Percentiles rank a stretch among this genome's conserved stretches.
Conservation (phyloP, 2,888 invertebrate species). For the Alloplasta piceator region DNA sequence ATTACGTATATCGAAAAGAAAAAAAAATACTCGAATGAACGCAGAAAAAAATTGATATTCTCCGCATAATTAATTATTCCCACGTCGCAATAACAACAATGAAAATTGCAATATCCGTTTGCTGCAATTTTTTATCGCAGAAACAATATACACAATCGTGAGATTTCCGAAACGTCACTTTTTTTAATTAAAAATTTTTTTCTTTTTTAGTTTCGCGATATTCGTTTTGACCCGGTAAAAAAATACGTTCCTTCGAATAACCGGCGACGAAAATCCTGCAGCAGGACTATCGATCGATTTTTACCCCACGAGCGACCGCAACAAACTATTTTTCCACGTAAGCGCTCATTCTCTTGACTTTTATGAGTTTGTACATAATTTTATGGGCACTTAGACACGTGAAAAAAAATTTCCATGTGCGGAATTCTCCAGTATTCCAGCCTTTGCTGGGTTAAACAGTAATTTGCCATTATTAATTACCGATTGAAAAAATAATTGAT, state of each 20-base stretch:
- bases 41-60: conserved; percentile 30
- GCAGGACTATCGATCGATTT: conserved; percentile 58
- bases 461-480: too few species aligned
- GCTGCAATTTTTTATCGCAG: conserved; percentile 66
- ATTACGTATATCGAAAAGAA: conserved; percentile 30
- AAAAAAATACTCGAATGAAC: conserved; percentile 21
- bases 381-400: too few species aligned
- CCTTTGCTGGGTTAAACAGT: too few species aligned
- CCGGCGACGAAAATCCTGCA: conserved; percentile 51
- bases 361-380: too few species aligned
- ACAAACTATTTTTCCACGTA: background rate
- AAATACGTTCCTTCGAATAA: conserved; percentile 8
- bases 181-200: too few species aligned
- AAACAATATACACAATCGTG: conserved; percentile 58
- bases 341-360: background rate
- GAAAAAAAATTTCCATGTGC: too few species aligned
- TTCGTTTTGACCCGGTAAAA: background rate
- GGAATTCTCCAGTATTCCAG: too few species aligned
- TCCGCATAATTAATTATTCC: conserved; percentile 37
- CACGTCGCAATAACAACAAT: conserved; percentile 7
- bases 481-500: too few species aligned
- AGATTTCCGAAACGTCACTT: conserved; percentile 19
- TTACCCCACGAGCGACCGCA: background rate
- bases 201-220: conserved; percentile 1
- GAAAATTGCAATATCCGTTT: conserved; percentile 54